phyloP scores from a whole-genome alignment of 2,888 invertebrate genomes.

The Cerceris ruficornis region DNA sequence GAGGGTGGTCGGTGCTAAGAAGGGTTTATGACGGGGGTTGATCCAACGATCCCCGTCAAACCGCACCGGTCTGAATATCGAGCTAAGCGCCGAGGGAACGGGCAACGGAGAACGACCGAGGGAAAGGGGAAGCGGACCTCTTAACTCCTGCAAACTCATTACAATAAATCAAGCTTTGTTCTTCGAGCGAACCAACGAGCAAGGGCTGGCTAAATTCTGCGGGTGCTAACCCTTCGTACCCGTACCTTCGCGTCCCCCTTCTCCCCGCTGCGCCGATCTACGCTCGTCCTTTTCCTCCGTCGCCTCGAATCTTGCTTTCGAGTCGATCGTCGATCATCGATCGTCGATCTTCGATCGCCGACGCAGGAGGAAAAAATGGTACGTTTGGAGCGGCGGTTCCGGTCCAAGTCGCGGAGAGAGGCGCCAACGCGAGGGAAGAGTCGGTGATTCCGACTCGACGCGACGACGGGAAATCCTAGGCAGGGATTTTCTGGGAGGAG shows the following conservation, averaged over 20 bases:
- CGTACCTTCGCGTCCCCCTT: slow-evolving; percentile 11
- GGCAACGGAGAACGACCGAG: slow-evolving; percentile 26
- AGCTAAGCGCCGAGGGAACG: slow-evolving; percentile 65
- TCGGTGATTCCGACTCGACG: not conserved
- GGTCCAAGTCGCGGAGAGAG: not conserved
- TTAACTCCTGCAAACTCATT: slow-evolving; percentile 82
- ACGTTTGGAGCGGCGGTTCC: not conserved
- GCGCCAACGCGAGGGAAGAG: not conserved
- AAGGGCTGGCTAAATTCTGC: slow-evolving; percentile 78
- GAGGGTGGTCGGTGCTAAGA: slow-evolving; percentile 77
- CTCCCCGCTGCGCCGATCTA: too few species aligned
- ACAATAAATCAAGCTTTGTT: slow-evolving; percentile 82
- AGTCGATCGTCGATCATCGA: too few species aligned
- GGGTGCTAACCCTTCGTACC: slow-evolving; percentile 73
- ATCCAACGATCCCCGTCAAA: slow-evolving; percentile 81
- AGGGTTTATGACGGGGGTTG: slow-evolving; percentile 82
- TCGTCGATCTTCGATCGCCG: too few species aligned
- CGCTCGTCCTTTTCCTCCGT: not conserved
- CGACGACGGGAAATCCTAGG: slow-evolving; percentile 50
- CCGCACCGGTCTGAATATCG: slow-evolving; percentile 79
- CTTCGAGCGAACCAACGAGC: slow-evolving; percentile 74
- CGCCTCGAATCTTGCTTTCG: not conserved
- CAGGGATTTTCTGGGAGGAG: slow-evolving; percentile 68
- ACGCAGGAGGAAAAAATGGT: too few species aligned
- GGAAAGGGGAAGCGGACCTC: slow-evolving; percentile 72